Conservation (phyloP, 2,888 invertebrate genomes). For the Plebejus argus region DNA sequence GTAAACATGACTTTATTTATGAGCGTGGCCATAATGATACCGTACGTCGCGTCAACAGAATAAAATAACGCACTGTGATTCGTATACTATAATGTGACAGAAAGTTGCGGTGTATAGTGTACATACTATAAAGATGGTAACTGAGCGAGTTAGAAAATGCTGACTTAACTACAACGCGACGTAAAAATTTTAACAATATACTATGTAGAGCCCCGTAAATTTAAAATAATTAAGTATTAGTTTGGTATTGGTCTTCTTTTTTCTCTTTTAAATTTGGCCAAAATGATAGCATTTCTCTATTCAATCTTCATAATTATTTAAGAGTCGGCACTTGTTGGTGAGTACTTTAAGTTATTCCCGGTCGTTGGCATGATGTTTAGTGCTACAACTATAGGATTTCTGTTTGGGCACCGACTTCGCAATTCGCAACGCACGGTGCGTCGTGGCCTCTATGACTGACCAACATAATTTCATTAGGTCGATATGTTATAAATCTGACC, state of each 20-base stretch:
- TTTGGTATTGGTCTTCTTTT: no score
- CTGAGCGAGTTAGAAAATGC: not conserved
- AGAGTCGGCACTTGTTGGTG: no score
- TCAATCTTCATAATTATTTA: no score
- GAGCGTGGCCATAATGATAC: constrained; percentile 42
- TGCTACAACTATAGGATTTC: no score
- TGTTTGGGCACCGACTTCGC: no score
- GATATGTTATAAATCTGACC: constrained; percentile 62
- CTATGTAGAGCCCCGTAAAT: no score
- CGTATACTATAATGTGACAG: not conserved
- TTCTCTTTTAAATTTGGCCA: no score
- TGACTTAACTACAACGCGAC: not conserved
- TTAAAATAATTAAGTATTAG: no score
- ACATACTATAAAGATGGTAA: not conserved
- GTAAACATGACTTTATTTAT: constrained; percentile 49
- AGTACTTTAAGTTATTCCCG: not conserved
- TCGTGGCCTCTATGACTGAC: constrained; percentile 60
- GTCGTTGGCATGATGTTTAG: not conserved
- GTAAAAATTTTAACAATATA: no score
- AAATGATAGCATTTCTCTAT: no score
- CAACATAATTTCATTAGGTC: constrained; percentile 76
- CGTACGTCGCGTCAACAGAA: not conserved
- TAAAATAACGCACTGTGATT: not conserved
- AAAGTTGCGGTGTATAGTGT: not conserved
- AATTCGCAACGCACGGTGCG: not conserved